phyloP scores from a whole-genome alignment of 2,797 vertebrate species.

The Ceryle rudis region DNA sequence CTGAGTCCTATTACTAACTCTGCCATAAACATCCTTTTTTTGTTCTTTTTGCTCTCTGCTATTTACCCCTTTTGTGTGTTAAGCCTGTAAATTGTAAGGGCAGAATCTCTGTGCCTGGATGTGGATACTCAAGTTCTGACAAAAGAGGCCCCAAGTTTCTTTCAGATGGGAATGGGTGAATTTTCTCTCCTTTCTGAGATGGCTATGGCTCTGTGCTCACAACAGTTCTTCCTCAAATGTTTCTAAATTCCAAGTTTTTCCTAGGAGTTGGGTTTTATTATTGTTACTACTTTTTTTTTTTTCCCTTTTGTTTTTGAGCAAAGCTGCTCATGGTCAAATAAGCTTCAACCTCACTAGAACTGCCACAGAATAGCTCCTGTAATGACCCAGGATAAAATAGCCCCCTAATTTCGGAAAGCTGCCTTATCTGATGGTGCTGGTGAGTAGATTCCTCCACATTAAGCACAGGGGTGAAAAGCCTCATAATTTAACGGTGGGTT shows the following conservation, averaged over 20 bases:
- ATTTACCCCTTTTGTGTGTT: neutral
- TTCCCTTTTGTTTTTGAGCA: neutral
- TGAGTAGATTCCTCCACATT: neutral
- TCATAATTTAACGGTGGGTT: neutral
- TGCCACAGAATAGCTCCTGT: conserved; percentile 29
- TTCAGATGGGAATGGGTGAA: neutral
- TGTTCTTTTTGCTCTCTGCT: neutral
- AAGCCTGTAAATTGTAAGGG: neutral
- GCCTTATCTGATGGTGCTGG: neutral
- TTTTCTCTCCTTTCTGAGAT: neutral
- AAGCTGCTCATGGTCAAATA: neutral
- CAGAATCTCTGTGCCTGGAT: neutral
- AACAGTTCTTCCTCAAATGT: neutral
- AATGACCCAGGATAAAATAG: neutral
- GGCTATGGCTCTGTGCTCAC: neutral
- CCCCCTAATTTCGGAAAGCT: neutral
- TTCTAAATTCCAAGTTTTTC: neutral
- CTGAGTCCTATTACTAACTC: neutral
- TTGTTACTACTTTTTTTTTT: neutral
- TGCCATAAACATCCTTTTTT: neutral
- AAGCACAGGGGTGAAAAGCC: neutral
- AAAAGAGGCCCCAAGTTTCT: neutral
- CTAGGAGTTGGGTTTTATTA: neutral
- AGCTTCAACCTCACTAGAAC: neutral
- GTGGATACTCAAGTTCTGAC: neutral